Base-by-base conservation (phyloP, 2,797 vertebrate genomes). In the Sebastiscus albofasciatus region DNA sequence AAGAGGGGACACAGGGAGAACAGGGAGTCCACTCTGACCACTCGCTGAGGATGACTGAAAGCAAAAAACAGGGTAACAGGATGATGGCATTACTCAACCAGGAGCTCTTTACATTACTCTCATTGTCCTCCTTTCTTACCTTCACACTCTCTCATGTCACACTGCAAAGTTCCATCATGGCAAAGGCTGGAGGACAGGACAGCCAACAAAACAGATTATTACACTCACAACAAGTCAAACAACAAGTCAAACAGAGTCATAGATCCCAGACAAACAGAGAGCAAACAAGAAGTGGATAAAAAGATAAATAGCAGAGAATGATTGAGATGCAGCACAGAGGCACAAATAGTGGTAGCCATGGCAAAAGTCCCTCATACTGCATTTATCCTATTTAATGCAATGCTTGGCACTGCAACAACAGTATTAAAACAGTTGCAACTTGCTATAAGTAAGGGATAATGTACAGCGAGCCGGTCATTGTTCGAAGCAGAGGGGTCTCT, bases 21-120 rank as follows among this genome's bases (percentile, higher is more conserved):
- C 97, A 99, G 46, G 94, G 90, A 0, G 96, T 96, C 97, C 98
- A 98, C 69, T 95, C 95, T 0, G 97, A 97, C 98, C 98, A 98
- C 82, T 95, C 95, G 2, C 97, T 98, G 82, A 97, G 92, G 46
- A 96, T 93, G 24, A 97, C 96, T 93, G 71, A 87, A 87, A 56
- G 7, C 0, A 20, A 49, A 49, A 72, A 6, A 20, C 22, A 67
- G 18, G 2, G 52, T 11, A n/a, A 29, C 8, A 12, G 4, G 8
- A 39, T 42, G 16, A 62, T n/a, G 20, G 22, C 8, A 13, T 24
- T 33, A 12, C 33, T 49, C 20, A 12, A 26, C 1, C 12, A n/a
- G 13, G 6, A 16, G 9, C 12, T 65, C 3, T n/a, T 76, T 20
- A 55, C 0, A 42, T 52, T 6, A 6, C 13, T 59, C 11, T 31